These are phyloP conservation scores for Plebejus anna DNA, from an alignment of 2,888 invertebrate species.

Conservation along the genomic window DNA sequence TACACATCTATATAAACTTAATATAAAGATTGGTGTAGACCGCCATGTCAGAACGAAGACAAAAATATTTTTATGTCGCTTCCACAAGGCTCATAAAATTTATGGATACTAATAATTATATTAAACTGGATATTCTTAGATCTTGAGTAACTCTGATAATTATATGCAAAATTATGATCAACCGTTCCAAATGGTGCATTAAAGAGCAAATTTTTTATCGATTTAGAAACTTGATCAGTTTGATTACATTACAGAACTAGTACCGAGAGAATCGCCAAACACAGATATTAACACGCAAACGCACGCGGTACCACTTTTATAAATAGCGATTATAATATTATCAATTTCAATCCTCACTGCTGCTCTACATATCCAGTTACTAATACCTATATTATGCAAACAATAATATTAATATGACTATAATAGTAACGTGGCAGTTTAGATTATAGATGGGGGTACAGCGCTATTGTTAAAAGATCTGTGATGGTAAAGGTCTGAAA, in stretches of 20 bases:
- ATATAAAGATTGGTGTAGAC: background rate
- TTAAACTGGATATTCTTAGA: background rate
- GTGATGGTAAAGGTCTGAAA: no score
- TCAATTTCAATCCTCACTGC: background rate
- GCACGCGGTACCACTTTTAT: background rate
- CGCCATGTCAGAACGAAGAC: background rate
- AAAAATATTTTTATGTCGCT: background rate
- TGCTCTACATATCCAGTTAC: background rate
- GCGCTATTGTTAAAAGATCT: no score
- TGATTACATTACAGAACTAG: conserved; percentile 32
- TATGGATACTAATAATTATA: background rate
- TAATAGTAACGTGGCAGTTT: no score
- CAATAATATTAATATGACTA: no score
- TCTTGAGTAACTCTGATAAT: conserved; percentile 17
- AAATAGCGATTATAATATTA: conserved; percentile 9
- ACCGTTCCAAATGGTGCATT: background rate
- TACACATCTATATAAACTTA: background rate
- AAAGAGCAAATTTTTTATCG: conserved; percentile 28
- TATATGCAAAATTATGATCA: conserved; percentile 4
- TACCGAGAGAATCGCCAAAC: conserved; percentile 34
- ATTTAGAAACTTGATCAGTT: conserved; percentile 26
- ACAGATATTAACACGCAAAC: conserved; percentile 34
- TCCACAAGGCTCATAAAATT: background rate
- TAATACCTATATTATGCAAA: no score
- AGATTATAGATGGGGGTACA: no score